phyloP scores from a whole-genome alignment of 1,140 invertebrate genomes.

The Drosophila orena region DNA sequence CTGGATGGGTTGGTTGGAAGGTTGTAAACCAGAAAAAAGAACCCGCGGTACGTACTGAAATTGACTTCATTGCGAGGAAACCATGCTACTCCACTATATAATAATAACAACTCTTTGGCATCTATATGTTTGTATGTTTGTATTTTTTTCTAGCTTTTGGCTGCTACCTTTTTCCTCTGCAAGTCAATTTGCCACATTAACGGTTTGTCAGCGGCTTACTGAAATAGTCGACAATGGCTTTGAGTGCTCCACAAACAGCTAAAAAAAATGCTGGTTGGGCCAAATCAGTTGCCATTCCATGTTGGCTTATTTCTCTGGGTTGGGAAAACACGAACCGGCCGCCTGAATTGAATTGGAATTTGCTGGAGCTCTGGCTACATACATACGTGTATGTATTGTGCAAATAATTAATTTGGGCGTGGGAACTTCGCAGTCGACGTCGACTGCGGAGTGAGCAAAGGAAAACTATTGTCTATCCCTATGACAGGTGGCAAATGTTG shows the following conservation, averaged over 20 bases:
- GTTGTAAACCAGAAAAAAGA: conserved; percentile 23
- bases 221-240: conserved; percentile 43
- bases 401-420: conserved; percentile 75
- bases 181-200: conserved; percentile 70
- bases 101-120: conserved; percentile 59
- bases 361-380: conserved; percentile 58
- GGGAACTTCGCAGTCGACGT: conserved; percentile 43
- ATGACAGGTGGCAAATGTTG: conserved; percentile 40
- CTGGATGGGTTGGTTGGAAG: neutral
- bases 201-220: conserved; percentile 45
- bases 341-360: conserved; percentile 75
- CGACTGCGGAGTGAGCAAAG: conserved; percentile 11
- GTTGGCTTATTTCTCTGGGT: conserved; percentile 41
- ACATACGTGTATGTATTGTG: conserved; percentile 26
- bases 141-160: conserved; percentile 17
- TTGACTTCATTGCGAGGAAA: conserved; percentile 25
- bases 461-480: conserved; percentile 33
- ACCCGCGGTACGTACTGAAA: conserved; percentile 33
- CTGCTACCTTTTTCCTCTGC: conserved; percentile 24
- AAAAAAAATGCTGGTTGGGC: conserved; percentile 23
- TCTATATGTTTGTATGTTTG: conserved; percentile 8
- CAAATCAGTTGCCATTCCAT: conserved; percentile 27
- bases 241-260: conserved; percentile 39
- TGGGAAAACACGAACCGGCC: conserved; percentile 69
- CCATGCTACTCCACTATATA: conserved; percentile 16